Base-by-base conservation (phyloP, 2,113 vertebrate genomes). In the Oryzias woworae region DNA sequence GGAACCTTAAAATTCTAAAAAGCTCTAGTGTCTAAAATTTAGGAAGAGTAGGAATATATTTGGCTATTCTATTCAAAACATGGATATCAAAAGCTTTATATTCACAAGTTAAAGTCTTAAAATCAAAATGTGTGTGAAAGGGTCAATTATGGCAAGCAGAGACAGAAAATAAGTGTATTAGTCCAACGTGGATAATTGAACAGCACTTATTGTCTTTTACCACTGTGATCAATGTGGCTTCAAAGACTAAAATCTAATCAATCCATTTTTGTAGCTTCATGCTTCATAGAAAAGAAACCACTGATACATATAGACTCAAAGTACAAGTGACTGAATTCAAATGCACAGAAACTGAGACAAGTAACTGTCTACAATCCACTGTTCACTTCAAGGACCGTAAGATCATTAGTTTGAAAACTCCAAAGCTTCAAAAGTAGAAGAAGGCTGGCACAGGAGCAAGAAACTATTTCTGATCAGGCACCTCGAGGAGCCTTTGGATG, bases 61-160 rank as follows among this genome's bases (percentile, higher is more conserved):
- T 71, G 60, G 47, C 69, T 64, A 53, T 10, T 65, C 45, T 66
- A 74, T 58, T 59, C 28, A 62, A 58, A 14, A 22, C 46, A 55
- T 66, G 53, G 22, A 56, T 80, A 69, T 72, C 55, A 71, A 78
- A 78, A 80, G 73, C 67, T 66, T 52, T 36, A 14, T 62, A 53
- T 64, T 62, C 31, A 67, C 48, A 62, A 49, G n/a, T 66, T 47
- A 41, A 44, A 67, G 46, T 66, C 47, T 52, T 48, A 50, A 18
- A 63, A 26, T 50, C 61, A 24, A 7, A 50, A 52, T 65, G 63
- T 7, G 2, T 17, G 54, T 82, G 51, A 74, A 62, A 50, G 3
- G 13, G 54, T 82, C 59, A 71, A 62, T 45, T 54, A 67, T 49
- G 67, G 72, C 83, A 75, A 41, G 54, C 66, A 72, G 7, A 77